Conservation (phyloP, 2,797 vertebrate genomes). For the Myiotriccus ornatus region DNA sequence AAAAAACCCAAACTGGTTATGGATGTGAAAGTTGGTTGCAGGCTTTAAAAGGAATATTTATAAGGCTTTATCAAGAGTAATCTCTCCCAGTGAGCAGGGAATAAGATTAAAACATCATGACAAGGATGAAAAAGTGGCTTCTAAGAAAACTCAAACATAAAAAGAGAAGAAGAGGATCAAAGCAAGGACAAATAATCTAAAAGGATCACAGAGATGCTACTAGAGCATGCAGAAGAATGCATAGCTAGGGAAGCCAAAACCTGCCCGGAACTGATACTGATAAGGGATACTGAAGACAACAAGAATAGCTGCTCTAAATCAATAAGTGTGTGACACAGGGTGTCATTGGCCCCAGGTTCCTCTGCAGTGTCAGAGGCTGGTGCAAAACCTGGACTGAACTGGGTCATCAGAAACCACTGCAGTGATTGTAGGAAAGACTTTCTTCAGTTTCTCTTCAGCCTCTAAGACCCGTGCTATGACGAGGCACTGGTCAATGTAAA, state of each 20-base stretch:
- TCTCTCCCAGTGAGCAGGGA: background rate
- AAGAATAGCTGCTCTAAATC: background rate
- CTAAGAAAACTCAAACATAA: background rate
- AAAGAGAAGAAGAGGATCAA: background rate
- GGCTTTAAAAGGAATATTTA: background rate
- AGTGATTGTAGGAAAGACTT: background rate
- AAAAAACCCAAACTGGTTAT: rapidly evolving
- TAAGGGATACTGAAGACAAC: background rate
- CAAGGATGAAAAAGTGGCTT: background rate
- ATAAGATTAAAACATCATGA: background rate
- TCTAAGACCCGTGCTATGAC: background rate
- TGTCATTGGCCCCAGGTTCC: rapidly evolving
- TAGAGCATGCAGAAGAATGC: background rate
- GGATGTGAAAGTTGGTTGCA: background rate
- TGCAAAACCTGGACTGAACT: background rate
- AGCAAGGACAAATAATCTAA: background rate
- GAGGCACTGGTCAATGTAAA: background rate
- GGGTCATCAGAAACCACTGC: background rate
- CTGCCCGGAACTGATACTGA: background rate
- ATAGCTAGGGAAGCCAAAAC: background rate
- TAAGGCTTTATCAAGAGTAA: background rate
- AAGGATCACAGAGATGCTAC: background rate
- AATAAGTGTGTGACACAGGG: rapidly evolving
- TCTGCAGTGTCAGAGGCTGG: background rate
- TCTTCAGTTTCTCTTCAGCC: background rate